Percentiles rank a stretch among this genome's conserved stretches.
phyloP scores from a whole-genome alignment of 2,113 vertebrate genomes.

The Gavia stellata region DNA sequence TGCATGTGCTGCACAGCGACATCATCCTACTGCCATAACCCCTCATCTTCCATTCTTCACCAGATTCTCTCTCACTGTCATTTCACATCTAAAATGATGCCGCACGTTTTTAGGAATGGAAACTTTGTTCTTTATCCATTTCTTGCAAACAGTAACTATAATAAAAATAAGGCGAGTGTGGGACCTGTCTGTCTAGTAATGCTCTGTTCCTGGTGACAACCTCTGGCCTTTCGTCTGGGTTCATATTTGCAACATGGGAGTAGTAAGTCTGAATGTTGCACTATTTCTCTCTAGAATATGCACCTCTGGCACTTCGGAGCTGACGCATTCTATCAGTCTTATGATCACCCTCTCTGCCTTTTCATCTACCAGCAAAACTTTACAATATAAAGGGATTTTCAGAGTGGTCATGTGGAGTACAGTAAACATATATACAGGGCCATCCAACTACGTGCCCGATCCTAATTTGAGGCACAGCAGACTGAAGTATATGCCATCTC shows the following conservation, averaged over 20 bases:
- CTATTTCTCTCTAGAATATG: background rate
- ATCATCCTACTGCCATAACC: background rate
- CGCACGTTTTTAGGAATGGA: background rate
- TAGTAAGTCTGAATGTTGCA: background rate
- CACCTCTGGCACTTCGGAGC: background rate
- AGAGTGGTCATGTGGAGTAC: background rate
- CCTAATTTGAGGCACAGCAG: background rate
- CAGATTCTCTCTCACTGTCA: background rate
- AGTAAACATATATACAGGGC: background rate
- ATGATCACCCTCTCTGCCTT: background rate
- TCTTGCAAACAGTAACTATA: background rate
- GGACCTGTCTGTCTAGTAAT: background rate
- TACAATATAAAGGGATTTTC: background rate
- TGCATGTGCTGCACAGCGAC: background rate
- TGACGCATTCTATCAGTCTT: background rate
- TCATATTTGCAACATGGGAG: background rate
- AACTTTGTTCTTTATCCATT: background rate
- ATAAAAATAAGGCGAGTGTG: background rate
- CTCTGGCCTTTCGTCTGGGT: background rate
- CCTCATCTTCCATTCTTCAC: background rate
- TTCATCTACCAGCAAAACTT: background rate
- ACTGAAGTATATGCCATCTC: background rate
- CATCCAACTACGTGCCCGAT: fast-evolving
- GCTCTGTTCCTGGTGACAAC: background rate
- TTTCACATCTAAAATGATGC: background rate